Evolutionary conservation across 2,888 invertebrate species (phyloP).

Genomic region (Selenia dentaria): DNA sequence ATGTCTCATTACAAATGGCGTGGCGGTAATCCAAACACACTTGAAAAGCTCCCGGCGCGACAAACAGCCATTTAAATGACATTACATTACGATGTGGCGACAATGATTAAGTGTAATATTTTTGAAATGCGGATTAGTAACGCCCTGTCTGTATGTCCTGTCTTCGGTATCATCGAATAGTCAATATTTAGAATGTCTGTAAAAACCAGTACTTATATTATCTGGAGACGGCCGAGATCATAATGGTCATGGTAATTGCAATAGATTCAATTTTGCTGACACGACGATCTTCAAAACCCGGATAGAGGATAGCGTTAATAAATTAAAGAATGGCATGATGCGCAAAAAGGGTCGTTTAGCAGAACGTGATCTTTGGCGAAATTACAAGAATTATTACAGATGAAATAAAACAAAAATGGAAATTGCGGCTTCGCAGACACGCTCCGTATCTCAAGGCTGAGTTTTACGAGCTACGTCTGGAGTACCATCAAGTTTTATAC

Average conservation of each 20-base stretch:
- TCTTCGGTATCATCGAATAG: too few relatives aligned
- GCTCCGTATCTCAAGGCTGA: slow-evolving; percentile 35
- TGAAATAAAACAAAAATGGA: slow-evolving; percentile 29
- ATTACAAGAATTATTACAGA: slow-evolving; percentile 22
- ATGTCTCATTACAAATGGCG: slow-evolving; percentile 63
- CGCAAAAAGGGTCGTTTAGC: slow-evolving; percentile 9
- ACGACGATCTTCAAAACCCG: too few relatives aligned
- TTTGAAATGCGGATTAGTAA: too few relatives aligned
- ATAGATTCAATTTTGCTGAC: too few relatives aligned
- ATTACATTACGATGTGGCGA: slow-evolving; percentile 36
- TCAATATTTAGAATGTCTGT: too few relatives aligned
- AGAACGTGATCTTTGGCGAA: slow-evolving; percentile 20
- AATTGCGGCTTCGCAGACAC: slow-evolving; percentile 29
- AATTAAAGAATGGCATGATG: slow-evolving; percentile 6
- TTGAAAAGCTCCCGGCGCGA: slow-evolving; percentile 37
- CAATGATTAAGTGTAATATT: slow-evolving; percentile 39
- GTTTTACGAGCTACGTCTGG: slow-evolving; percentile 35
- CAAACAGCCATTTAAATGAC: slow-evolving; percentile 39
- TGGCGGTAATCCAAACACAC: slow-evolving; percentile 54
- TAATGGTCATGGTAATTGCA: too few relatives aligned
- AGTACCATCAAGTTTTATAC: slow-evolving; percentile 35
- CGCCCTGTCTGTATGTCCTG: too few relatives aligned
- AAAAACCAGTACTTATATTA: too few relatives aligned
- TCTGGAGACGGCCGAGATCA: too few relatives aligned
- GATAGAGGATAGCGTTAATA: too few relatives aligned